These are phyloP conservation scores for Vidua macroura DNA, from an alignment of 2,113 vertebrate species.

Conservation along the genomic window DNA sequence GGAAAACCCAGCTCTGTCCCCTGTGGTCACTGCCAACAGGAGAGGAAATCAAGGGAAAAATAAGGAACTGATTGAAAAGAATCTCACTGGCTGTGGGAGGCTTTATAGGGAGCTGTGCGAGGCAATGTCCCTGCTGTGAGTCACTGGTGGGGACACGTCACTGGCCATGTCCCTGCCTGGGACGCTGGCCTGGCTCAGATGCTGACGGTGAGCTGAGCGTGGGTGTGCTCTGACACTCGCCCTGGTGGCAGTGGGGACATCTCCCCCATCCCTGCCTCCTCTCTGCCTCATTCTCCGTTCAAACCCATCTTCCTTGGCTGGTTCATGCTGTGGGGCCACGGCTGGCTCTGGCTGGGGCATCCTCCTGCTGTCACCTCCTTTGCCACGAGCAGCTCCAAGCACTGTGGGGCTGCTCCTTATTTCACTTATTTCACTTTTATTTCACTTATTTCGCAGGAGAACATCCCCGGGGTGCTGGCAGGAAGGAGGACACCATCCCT, in stretches of 20 bases:
- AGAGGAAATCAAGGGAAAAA: not conserved
- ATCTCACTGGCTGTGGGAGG: not conserved
- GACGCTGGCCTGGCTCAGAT: not conserved
- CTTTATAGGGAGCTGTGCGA: not conserved
- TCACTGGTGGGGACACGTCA: accelerated
- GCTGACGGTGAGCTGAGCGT: not conserved
- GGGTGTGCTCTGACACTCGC: not conserved
- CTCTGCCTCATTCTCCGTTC: not conserved
- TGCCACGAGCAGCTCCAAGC: accelerated
- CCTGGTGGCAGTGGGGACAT: accelerated
- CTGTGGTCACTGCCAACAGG: not conserved
- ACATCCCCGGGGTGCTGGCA: not conserved
- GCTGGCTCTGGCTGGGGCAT: not conserved
- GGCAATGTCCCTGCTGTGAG: not conserved
- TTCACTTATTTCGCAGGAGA: not conserved
- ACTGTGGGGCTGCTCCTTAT: not conserved
- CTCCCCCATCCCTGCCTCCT: not conserved
- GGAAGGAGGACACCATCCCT: accelerated
- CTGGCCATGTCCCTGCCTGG: not conserved
- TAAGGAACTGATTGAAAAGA: not conserved
- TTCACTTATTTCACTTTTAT: not conserved
- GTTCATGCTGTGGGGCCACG: accelerated
- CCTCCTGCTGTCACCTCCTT: not conserved
- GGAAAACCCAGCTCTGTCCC: not conserved
- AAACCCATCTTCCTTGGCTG: not conserved